Evolutionary conservation across 1,140 invertebrate species (phyloP), one percentile per base, ranked within the genome.

Genomic region (Coptotermes formosanus): DNA sequence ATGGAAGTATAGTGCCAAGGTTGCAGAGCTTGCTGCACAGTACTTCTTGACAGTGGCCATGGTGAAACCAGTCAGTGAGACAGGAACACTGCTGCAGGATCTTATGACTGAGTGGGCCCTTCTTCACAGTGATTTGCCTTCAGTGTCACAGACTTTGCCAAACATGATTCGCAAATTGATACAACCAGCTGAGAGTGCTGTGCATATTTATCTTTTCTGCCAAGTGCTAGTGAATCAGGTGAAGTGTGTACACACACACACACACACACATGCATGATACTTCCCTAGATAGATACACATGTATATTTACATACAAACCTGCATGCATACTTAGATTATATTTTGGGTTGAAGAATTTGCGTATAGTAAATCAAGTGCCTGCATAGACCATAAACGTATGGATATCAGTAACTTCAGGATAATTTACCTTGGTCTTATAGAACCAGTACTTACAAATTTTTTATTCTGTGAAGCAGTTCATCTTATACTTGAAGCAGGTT

Each of bases 181-280:
- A 83, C 91, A 92, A 87, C 91, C 92, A 14, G 92, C 92, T 30
- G 92, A 92, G 86, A 93, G 92, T 88, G 92, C 93, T 86, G 90
- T 92, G 88, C 93, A 93, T 88, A 92, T 94, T 87, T 94, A 93
- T 89, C 91, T 91, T 83, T 92, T 93, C 87, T 92, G 91, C 87
- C 90, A 90, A 86, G 92, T 94, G 64, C 91, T 94, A 44, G 89
- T 92, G 30, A 91, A 92, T 85, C 91, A 94, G 90, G 94, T 94
- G 88, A 90, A 90, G 91, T 90, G 55, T 23, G 8, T 38, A 38
- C 38, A 38, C 38, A 38, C 38, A 38, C 38, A 38, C 38, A 38
- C 38, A 38, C 38, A 38, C 38, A 38, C 4, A 38, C 38, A 4
- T 38, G 4, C 38, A 38, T 38, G 4, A 38, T 38, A 38, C 38